Evolutionary conservation across 2,113 vertebrate species (phyloP).

Genomic region (Brevimyrus niger): DNA sequence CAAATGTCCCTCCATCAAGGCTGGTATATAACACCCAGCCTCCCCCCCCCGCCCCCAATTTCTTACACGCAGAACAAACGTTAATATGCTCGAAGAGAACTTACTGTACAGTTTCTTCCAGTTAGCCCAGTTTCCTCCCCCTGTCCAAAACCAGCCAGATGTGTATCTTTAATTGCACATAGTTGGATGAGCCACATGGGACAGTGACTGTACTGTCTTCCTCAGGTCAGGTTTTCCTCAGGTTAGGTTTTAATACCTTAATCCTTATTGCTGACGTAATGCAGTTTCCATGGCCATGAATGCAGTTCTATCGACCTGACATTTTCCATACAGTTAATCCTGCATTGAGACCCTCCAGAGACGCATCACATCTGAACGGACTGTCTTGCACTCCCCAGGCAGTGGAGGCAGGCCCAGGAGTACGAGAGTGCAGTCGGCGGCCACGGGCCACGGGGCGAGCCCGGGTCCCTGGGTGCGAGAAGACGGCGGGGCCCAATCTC

Average conservation of each 20-base stretch:
- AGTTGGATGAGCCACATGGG: not conserved
- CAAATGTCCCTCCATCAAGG: not conserved
- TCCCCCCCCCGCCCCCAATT: not conserved
- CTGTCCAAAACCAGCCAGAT: not conserved
- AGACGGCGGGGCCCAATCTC: constrained; percentile 48
- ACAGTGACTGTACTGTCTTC: not conserved
- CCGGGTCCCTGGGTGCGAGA: constrained; percentile 43
- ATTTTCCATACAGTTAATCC: not conserved
- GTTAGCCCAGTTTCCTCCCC: not conserved
- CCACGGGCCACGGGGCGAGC: constrained; percentile 26
- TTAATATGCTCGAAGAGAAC: not conserved
- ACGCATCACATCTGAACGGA: not conserved
- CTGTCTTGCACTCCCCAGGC: constrained; percentile 19
- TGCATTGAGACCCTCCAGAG: not conserved
- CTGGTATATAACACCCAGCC: not conserved
- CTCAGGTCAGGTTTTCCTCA: not conserved
- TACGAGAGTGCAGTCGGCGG: constrained; percentile 24
- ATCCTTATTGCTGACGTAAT: not conserved
- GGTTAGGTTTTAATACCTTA: not conserved
- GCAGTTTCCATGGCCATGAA: not conserved
- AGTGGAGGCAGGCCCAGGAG: constrained; percentile 16
- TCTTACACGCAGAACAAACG: not conserved
- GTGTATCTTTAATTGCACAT: not conserved
- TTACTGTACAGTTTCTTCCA: not conserved
- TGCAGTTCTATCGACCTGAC: not conserved